A percentile compares a stretch with the other conserved stretches of the same genome.
Conservation (phyloP, 2,797 vertebrate species). For the Fistularia tabacaria region DNA sequence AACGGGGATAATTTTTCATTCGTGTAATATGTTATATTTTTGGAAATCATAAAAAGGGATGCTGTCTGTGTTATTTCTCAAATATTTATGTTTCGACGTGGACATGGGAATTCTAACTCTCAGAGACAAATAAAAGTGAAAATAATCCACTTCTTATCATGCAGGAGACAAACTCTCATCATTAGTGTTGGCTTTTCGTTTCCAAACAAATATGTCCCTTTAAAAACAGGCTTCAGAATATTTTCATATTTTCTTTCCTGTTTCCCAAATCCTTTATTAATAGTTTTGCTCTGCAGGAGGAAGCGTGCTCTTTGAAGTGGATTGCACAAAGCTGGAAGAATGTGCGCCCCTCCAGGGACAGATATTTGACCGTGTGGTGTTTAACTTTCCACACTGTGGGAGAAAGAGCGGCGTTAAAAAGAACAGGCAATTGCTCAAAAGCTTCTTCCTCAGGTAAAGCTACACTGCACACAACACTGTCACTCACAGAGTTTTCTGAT, state of each 20-base stretch:
- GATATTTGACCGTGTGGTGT: slow-evolving; percentile 82
- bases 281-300: slow-evolving; percentile 69
- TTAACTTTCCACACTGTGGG: slow-evolving; percentile 97
- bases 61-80: too few relatives aligned
- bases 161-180: too few relatives aligned
- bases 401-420: slow-evolving; percentile 91
- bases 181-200: too few relatives aligned
- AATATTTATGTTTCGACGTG: too few relatives aligned
- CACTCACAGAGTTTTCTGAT: not conserved
- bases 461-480: not conserved
- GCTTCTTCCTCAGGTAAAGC: slow-evolving; percentile 85
- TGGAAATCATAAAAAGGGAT: too few relatives aligned
- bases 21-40: too few relatives aligned
- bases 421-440: slow-evolving; percentile 86
- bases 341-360: slow-evolving; percentile 61
- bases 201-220: too few relatives aligned
- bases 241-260: not conserved
- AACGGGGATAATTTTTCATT: too few relatives aligned
- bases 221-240: too few relatives aligned
- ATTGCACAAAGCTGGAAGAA: slow-evolving; percentile 81
- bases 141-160: too few relatives aligned
- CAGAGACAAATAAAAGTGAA: too few relatives aligned
- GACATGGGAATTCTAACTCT: too few relatives aligned
- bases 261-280: not conserved
- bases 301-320: slow-evolving; percentile 83